phyloP scores from a whole-genome alignment of 2,888 invertebrate species.

The Eulithis testata region DNA sequence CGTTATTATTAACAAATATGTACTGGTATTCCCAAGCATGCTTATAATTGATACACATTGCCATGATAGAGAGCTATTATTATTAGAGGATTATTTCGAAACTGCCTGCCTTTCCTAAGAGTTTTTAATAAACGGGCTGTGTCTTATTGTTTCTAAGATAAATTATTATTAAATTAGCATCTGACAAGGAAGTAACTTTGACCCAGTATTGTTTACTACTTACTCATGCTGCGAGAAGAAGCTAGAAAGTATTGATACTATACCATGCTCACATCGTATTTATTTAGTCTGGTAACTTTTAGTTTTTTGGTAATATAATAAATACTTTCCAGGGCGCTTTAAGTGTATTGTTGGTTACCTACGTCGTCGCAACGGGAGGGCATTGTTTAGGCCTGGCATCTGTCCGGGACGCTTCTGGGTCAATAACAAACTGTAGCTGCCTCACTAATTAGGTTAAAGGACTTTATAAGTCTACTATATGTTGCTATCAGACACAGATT shows the following conservation, averaged over 20 bases:
- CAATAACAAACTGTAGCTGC: conserved; percentile 33
- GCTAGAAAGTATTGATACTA: background rate
- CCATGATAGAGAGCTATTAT: too few species aligned
- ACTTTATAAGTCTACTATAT: conserved; percentile 27
- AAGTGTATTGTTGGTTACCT: conserved; percentile 15
- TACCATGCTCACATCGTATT: background rate
- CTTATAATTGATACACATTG: too few species aligned
- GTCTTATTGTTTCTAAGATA: background rate
- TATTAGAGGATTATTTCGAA: too few species aligned
- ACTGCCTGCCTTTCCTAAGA: too few species aligned
- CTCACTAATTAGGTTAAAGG: conserved; percentile 30
- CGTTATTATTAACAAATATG: too few species aligned
- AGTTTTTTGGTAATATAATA: conserved; percentile 3
- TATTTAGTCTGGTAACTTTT: conserved; percentile 2
- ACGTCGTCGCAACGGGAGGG: conserved; percentile 33
- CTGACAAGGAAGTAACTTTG: conserved; percentile 9
- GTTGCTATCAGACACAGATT: conserved; percentile 24
- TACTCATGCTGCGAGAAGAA: conserved; percentile 2
- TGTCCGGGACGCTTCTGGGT: conserved; percentile 35
- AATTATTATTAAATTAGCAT: background rate
- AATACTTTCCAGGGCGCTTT: conserved; percentile 8
- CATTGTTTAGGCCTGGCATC: conserved; percentile 33
- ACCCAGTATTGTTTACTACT: conserved; percentile 1
- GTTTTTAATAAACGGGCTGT: background rate
- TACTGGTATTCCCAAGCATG: too few species aligned